phyloP scores from a whole-genome alignment of 2,888 invertebrate genomes.

The Chaitophorus viminalis region DNA sequence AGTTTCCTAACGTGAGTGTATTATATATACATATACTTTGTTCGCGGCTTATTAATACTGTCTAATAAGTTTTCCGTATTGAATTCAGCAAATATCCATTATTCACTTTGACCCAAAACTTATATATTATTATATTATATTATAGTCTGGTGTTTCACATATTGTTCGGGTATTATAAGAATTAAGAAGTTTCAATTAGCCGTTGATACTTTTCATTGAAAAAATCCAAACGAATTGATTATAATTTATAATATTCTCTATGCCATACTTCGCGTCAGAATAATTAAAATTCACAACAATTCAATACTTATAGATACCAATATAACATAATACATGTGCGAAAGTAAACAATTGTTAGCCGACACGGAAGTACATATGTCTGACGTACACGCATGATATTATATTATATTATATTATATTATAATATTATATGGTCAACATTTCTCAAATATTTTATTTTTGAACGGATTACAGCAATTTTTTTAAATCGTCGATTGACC shows the following conservation, averaged over 20 bases:
- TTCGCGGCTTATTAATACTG: background rate
- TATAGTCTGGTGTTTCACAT: background rate
- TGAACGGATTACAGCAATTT: too few relatives aligned
- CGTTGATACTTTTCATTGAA: background rate
- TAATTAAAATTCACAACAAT: background rate
- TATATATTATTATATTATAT: background rate
- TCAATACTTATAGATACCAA: too few relatives aligned
- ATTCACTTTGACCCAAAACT: constrained; percentile 18
- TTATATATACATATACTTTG: background rate
- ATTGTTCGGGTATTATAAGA: background rate
- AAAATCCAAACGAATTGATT: background rate
- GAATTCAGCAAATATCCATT: background rate
- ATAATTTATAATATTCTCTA: background rate
- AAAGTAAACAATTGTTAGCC: too few relatives aligned
- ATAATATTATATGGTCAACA: too few relatives aligned
- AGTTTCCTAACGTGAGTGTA: background rate
- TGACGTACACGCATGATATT: too few relatives aligned
- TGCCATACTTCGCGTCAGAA: background rate
- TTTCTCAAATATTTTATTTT: too few relatives aligned
- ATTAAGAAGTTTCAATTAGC: background rate
- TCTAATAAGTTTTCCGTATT: background rate
- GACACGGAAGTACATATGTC: too few relatives aligned
- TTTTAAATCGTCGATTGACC: too few relatives aligned
- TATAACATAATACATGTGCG: background rate
- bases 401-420: too few relatives aligned